Conservation (phyloP, 2,888 invertebrate species). For the Parnassius glacialis region DNA sequence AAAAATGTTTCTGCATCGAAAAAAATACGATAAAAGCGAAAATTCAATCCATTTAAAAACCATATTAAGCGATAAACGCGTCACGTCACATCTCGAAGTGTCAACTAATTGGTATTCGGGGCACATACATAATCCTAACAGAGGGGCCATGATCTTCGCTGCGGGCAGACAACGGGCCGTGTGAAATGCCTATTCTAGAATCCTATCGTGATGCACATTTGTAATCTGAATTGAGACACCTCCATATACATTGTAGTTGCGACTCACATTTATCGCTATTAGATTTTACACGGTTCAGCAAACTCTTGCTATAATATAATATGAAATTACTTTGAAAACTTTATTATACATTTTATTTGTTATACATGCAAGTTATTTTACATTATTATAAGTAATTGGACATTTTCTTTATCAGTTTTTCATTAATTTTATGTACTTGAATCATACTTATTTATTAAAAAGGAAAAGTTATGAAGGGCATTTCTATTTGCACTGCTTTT, state of each 20-base stretch:
- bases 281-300: too few species aligned
- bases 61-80: slow-evolving; percentile 23
- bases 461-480: too few species aligned
- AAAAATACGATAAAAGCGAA: not conserved
- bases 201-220: slow-evolving; percentile 41
- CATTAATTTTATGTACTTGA: too few species aligned
- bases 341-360: too few species aligned
- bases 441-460: too few species aligned
- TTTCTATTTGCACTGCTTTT: too few species aligned
- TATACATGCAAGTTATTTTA: too few species aligned
- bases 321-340: too few species aligned
- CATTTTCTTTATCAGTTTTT: too few species aligned
- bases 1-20: too few species aligned
- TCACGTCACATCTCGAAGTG: slow-evolving; percentile 31
- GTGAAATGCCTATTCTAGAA: slow-evolving; percentile 51
- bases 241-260: slow-evolving; percentile 24
- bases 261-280: slow-evolving; percentile 14
- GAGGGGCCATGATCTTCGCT: slow-evolving; percentile 69
- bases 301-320: too few species aligned
- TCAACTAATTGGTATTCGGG: slow-evolving; percentile 64
- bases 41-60: slow-evolving; percentile 13
- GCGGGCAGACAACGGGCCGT: slow-evolving; percentile 48
- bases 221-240: slow-evolving; percentile 43
- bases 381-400: too few species aligned
- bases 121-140: slow-evolving; percentile 64